Evolutionary conservation across 2,888 invertebrate genomes (phyloP).

Genomic region (Cotesia congregata): DNA sequence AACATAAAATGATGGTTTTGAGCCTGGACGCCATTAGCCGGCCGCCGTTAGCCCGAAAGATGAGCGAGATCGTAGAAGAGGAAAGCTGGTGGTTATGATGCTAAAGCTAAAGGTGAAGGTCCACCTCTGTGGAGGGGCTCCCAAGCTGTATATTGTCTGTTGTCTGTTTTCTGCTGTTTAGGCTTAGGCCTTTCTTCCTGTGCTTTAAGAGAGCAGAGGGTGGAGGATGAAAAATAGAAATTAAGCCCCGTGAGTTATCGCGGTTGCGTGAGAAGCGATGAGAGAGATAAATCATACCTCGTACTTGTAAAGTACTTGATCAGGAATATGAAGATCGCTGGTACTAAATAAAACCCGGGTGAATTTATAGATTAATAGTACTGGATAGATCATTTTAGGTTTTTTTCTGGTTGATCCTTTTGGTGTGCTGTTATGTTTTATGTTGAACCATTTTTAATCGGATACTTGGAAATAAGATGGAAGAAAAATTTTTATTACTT

Average conservation of each 20-base stretch:
- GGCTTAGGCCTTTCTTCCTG: not conserved
- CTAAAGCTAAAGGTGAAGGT: slow-evolving; percentile 35
- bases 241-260: slow-evolving; percentile 68
- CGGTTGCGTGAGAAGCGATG: slow-evolving; percentile 67
- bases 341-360: slow-evolving; percentile 59
- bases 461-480: too few relatives aligned
- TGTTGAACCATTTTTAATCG: too few relatives aligned
- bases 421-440: too few relatives aligned
- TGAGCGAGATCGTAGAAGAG: not conserved
- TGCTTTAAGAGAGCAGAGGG: not conserved
- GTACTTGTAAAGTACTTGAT: slow-evolving; percentile 46
- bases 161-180: not conserved
- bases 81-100: slow-evolving; percentile 4
- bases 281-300: slow-evolving; percentile 68
- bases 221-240: slow-evolving; percentile 67
- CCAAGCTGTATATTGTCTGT: not conserved
- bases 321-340: slow-evolving; percentile 52
- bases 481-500: too few relatives aligned
- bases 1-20: slow-evolving; percentile 14
- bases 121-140: slow-evolving; percentile 1
- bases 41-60: slow-evolving; percentile 4
- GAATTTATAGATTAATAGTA: slow-evolving; percentile 62
- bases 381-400: not conserved
- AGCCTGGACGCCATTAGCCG: slow-evolving; percentile 11
- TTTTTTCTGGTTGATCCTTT: too few relatives aligned